Evolutionary conservation across 1,140 invertebrate species (phyloP), one percentile per base, ranked within the genome.

Genomic region (Hetaerina americana): DNA sequence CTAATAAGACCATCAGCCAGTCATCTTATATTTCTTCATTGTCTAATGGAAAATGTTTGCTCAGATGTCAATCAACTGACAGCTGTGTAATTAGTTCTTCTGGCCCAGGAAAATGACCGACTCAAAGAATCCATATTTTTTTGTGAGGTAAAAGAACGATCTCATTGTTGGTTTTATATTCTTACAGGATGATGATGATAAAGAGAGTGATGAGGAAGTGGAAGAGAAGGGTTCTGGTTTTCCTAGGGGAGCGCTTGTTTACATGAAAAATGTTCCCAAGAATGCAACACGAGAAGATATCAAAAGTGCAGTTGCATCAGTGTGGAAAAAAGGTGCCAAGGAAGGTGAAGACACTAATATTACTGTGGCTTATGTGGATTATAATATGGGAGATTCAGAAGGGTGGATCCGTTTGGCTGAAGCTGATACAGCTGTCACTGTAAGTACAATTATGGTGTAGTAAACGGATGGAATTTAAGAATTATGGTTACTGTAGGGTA

Each of bases 301-400:
- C 15, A 91, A 88, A 77, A 85, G 18, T 68, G 67, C 67, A 3
- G 25, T 68, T 10, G 12, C 12, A 25, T 15, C 12, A 8, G 24
- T 25, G n/a, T 68, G 67, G 40, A 57, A 57, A n/a, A n/a, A 12
- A 5, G 40, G 40, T 2, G 10, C 40, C 15, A 57, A 87, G 72
- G 85, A 86, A 68, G 81, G 94, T 18, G 81, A 81, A 24, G 83
- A 88, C 12, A 25, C 71, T 79, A 86, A 85, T 69, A 84, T 81
- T 3, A 85, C 87, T 72, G 84, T 93, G 25, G 88, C 88, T 1
- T 94, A 85, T 79, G 84, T 94, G 72, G 90, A 93, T 76, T 93
- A 87, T 77, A 87, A 86, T 73, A 85, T 85, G 71, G 92, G 91
- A 8, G 85, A 93, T 73, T 80, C 84, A 0, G 85, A 89, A 76